Base-by-base conservation (phyloP, 2,113 vertebrate genomes). In the Nannospalax galili region DNA sequence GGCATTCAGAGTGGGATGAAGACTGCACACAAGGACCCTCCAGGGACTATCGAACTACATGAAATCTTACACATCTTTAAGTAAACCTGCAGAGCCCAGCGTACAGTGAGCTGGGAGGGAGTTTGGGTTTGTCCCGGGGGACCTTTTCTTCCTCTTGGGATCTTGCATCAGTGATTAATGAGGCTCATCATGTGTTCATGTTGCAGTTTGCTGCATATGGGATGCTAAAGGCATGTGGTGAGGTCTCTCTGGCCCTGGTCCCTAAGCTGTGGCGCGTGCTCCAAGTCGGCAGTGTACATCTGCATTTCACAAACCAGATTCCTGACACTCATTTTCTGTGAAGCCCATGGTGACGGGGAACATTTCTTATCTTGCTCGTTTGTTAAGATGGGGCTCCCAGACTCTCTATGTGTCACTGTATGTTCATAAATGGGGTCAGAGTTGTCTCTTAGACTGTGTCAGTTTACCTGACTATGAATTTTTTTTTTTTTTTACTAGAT, bases 301-400 rank as follows among this genome's bases (percentile, higher is more conserved):
- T 84, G 37, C 91, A 96, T 94, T 86, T 79, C 85, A 86, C 91
- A 96, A 96, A 73, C 93, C 95, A 88, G 84, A 88, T 86, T 96
- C 86, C 91, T 94, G 93, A 37, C 40, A 28, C 40, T 1, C 97
- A 97, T 97, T 95, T 96, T 35, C 73, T 95, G 45, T 19, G 26
- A 88, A 95, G 26, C 32, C 90, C 92, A 84, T 93, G 60, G 84
- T 95, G 96, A 96, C 64, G 48, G 77, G 35, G 26, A 88, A 1
- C 24, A 62, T 86, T 84, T 82, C 30, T 67, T 88, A 35, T 0
- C 22, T 64, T 5, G 28, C 40, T 90, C 20, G 19, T 32, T 95
- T 82, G 67, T 80, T 62, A 42, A 45, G 15, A n/a, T 80, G 45
- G 40, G n/a, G 7, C 45, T 80, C 75, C 62, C 1, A 42, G 56